Base-by-base conservation (phyloP, 2,888 invertebrate genomes). In the Empis stercorea region DNA sequence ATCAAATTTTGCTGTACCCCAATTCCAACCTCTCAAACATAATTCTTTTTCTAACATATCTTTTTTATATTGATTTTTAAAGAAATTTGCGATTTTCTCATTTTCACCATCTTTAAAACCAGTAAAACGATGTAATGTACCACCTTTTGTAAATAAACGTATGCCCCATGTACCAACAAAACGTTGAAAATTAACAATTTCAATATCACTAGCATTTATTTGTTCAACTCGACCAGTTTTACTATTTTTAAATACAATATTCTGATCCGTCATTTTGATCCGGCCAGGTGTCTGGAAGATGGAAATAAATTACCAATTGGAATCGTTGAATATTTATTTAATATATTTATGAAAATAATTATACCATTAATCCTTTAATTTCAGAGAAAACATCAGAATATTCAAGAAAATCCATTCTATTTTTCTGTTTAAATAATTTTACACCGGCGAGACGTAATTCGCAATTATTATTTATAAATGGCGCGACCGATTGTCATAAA, bases 11-110 rank as follows among this genome's bases (percentile, higher is more conserved):
- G 93, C 92, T 0, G 88, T 87, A 27, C 99, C 99, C 93, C 97
- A 99, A 69, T 99, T 99, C 97, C 97, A 99, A 1, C 99, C 99
- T 65, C 93, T 95, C 2, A 96, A 74, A 53, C 93, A 88, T 45
- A 94, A 70, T 61, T 99, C 97, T 59, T 88, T 89, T 59, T 91
- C 92, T 42, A 89, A 72, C 80, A 96, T 80, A 48, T 88, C 85
- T 56, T 86, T 84, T 27, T 81, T 76, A 66, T 94, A 96, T 54
- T 84, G 81, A 7, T 76, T 73, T 53, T 82, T 79, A 56, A 96
- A 86, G 67, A 92, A 97, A 57, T 88, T 87, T 0, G 87, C 82
- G 40, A 99, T 77, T 65, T 93, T 94, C 42, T 96, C 95, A 71
- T 87, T 86, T 56, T 97, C 96, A 43, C 79, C 76, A 47, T 95